Base-by-base conservation (phyloP, 2,888 invertebrate species). In the Chrysomela aeneicollis region DNA sequence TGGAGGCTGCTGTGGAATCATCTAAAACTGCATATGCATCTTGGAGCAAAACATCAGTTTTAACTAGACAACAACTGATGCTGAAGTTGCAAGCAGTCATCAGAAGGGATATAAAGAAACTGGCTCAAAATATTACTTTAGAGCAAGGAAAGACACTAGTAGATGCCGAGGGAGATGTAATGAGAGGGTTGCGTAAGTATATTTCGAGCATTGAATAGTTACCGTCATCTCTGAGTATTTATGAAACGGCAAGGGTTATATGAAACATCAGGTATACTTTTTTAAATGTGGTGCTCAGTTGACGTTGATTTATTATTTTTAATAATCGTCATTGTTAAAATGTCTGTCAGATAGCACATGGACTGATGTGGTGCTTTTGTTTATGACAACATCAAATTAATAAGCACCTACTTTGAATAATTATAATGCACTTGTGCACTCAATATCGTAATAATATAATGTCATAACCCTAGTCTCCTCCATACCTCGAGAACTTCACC, bases 131-230 rank as follows among this genome's bases (percentile, higher is more conserved):
- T 81, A 94, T 99, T 67, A 98, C 98, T 1, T 84, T 87, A 73
- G 99, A 99, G 81, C 98, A 99, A 84, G 99, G 99, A 61, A 99
- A 99, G 82, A 99, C 99, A 0, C 85, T 95, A 69, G 90, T 91
- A 10, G 99, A 99, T 85, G 98, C 99, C 0, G 97, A 98, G 82
- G 99, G 99, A 42, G 99, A 99, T 84, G 98, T 99, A 1, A 88
- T 96, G 65, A 88, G 99, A 80, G 99, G 99, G 66, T 88, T 99
- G 66, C 99, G 96, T 96, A 86, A 91, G 94, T 90, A 67, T 42
- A 21, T 26, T 5, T 26, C n/a, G n/a, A n/a, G n/a, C n/a, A n/a
- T n/a, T n/a, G n/a, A n/a, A n/a, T n/a, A n/a, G n/a, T n/a, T n/a
- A n/a, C n/a, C n/a, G n/a, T n/a, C n/a, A n/a, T n/a, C n/a, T 57